Percentiles rank a stretch among this genome's conserved stretches.
Evolutionary conservation across 2,888 invertebrate species (phyloP).

Genomic region (Syrista parreyssii): DNA sequence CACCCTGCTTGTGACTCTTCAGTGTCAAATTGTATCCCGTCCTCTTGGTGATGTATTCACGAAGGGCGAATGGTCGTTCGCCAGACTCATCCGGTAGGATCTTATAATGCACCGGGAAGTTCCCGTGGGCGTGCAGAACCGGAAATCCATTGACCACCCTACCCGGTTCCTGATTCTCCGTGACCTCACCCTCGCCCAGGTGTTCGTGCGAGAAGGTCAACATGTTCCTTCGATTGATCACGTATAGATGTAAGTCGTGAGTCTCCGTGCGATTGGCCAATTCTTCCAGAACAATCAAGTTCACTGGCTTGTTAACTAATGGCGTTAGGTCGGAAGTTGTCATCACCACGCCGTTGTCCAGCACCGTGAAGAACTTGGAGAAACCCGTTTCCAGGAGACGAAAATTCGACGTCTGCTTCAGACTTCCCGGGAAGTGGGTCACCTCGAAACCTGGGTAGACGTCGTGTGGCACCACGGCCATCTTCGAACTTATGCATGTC

Average conservation of each 20-base stretch:
- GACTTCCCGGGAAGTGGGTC: conserved; percentile 77
- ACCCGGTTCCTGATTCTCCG: conserved; percentile 81
- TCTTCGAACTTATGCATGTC: conserved; percentile 35
- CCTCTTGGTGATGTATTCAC: conserved; percentile 71
- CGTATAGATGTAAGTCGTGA: conserved; percentile 83
- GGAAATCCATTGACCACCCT: conserved; percentile 79
- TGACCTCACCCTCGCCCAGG: conserved; percentile 76
- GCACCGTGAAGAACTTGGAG: conserved; percentile 87
- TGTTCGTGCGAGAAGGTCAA: conserved; percentile 77
- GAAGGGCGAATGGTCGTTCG: conserved; percentile 73
- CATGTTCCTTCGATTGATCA: conserved; percentile 86
- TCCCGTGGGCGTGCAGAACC: conserved; percentile 77
- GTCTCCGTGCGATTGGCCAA: conserved; percentile 83
- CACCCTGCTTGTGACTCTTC: conserved; percentile 67
- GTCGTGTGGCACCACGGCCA: conserved; percentile 85
- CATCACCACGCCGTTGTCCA: conserved; percentile 90
- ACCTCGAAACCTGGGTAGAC: conserved; percentile 91
- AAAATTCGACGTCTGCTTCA: conserved; percentile 70
- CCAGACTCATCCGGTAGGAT: conserved; percentile 80
- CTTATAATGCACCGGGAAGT: conserved; percentile 79
- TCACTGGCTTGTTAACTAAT: conserved; percentile 83
- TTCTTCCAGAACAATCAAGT: conserved; percentile 84
- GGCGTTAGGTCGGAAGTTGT: conserved; percentile 88
- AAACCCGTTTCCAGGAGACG: conserved; percentile 82
- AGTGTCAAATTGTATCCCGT: conserved; percentile 61